Evolutionary conservation across 2,888 invertebrate genomes (phyloP), one percentile per base, ranked within the genome.

Genomic region (Diaphora mendica): DNA sequence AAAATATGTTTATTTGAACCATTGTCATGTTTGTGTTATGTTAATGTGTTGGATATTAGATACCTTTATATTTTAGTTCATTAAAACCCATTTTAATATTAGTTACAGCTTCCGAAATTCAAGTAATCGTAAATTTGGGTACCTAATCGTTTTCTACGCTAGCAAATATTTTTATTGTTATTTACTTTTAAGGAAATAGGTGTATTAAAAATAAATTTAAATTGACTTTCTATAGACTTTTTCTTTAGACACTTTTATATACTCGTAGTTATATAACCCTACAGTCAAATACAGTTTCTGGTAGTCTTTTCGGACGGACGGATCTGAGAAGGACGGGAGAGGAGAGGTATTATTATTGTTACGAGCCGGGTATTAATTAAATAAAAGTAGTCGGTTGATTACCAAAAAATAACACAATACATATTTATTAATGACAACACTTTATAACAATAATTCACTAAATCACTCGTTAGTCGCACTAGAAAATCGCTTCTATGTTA

Each of bases 151-250:
- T 86, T 86, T 84, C 75, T 85, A 84, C 82, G 78, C 83, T 87
- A 86, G 86, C 77, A 75, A 82, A 78, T 82, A 81, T 86, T 87
- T 85, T 90, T 87, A 90, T 91, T 93, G 92, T 92, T 92, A 92
- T 91, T 92, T 92, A 92, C 90, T 92, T 92, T 84, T 91, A 92
- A 92, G 91, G 81, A 88, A 84, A 84, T 89, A 89, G 86, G 87
- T 87, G 87, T 82, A 87, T 87, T 87, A 84, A 85, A 86, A 90
- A 86, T 89, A 90, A 87, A 89, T 84, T 86, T 85, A 80, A 87
- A 85, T 83, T 82, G 68, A 80, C 79, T 77, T 72, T 33, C 48
- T 48, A 77, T 73, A 69, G 70, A 74, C 20, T 76, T 81, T 79
- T 73, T 26, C 15, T 55, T 55, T 1, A 55, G 55, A 11, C n/a